Percentiles rank a stretch among this genome's conserved stretches.
Conservation (phyloP, 2,113 vertebrate genomes). For the Centrocercus urophasianus region DNA sequence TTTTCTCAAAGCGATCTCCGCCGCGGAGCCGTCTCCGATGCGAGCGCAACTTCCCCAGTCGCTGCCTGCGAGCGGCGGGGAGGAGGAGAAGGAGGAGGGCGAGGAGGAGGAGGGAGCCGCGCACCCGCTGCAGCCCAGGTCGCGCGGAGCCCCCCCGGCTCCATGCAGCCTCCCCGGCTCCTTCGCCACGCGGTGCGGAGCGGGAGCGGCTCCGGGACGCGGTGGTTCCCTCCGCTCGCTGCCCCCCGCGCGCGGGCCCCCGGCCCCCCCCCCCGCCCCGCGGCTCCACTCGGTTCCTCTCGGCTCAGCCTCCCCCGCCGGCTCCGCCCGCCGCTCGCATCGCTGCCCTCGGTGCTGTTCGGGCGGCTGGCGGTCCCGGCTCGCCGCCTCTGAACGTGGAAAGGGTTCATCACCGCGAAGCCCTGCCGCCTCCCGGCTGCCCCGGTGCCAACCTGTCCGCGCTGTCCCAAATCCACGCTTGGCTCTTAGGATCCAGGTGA, state of each 20-base stretch:
- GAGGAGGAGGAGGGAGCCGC: neutral
- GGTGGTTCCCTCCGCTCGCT: no score
- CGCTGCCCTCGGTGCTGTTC: no score
- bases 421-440: neutral
- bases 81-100: neutral
- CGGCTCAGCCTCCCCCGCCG: neutral
- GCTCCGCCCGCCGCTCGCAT: neutral
- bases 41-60: neutral
- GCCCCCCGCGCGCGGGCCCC: no score
- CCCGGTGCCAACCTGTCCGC: rapidly evolving
- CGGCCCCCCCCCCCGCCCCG: neutral
- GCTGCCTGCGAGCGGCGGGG: no score
- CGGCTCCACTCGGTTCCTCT: neutral
- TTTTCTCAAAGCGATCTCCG: constrained; percentile 21
- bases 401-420: neutral
- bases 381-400: rapidly evolving
- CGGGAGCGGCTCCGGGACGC: no score
- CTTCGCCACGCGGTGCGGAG: no score
- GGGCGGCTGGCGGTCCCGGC: no score
- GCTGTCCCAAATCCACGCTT: neutral
- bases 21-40: constrained; percentile 39
- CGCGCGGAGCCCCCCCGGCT: no score
- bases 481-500: rapidly evolving
- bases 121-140: neutral
- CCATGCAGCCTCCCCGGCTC: no score